Base-by-base conservation (phyloP, 2,888 invertebrate genomes). In the Nemapogon koenigi region DNA sequence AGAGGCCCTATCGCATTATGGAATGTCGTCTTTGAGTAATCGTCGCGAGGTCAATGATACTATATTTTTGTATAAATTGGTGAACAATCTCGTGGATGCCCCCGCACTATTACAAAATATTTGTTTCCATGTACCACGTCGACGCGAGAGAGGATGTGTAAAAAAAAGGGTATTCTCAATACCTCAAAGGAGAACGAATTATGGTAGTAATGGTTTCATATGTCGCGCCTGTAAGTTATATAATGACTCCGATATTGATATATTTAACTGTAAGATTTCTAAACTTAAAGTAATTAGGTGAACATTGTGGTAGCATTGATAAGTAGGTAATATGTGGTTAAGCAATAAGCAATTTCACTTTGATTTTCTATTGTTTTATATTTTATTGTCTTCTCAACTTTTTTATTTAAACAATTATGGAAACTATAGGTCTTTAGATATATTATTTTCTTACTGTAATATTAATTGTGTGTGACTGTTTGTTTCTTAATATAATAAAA, bases 151-250 rank as follows among this genome's bases (percentile, higher is more conserved):
- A n/a, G n/a, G n/a, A n/a, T n/a, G n/a, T n/a, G n/a, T n/a, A n/a
- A n/a, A n/a, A n/a, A n/a, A n/a, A n/a, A n/a, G n/a, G n/a, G n/a
- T n/a, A n/a, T n/a, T n/a, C n/a, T n/a, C n/a, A n/a, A n/a, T n/a
- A n/a, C n/a, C n/a, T n/a, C n/a, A n/a, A n/a, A n/a, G n/a, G n/a
- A n/a, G n/a, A n/a, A n/a, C n/a, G n/a, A n/a, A n/a, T n/a, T n/a
- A n/a, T n/a, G n/a, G n/a, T n/a, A n/a, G n/a, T 15, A 29, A 29
- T 29, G 8, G 29, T 29, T 29, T 29, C 15, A 29, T 29, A 3
- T 3, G 16, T 14, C 29, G 15, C 3, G 8, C 29, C 2, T 29
- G 29, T 13, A 29, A 29, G 15, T 13, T 29, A 14, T 29, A 14
- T 29, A 29, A 14, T 13, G 14, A 14, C 15, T 3, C 2, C 14